Base-by-base conservation (phyloP, 2,797 vertebrate genomes). In the Tympanoctomys barrerae region DNA sequence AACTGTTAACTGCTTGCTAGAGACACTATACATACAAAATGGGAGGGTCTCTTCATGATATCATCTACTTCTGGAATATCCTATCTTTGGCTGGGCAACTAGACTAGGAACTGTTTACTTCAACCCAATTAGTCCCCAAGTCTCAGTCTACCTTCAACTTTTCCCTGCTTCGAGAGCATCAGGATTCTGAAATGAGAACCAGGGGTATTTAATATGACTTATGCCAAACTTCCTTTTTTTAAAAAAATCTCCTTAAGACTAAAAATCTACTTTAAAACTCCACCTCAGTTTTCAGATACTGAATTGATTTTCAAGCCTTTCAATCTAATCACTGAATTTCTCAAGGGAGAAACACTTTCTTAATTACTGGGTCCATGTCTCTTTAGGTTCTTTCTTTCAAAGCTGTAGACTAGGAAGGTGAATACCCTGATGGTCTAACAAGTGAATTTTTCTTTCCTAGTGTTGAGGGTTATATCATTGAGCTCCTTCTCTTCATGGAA, bases 281-380 rank as follows among this genome's bases (percentile, higher is more conserved):
- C 42, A 31, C 39, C 79, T 42, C 79, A 70, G 83, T 70, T 96
- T 96, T 86, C 22, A 39, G 42, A 77, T 61, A 90, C 75, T 57
- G 73, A 68, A 26, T 73, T 62, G 61, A 5, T 22, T 88, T 95
- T 96, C 52, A 94, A 46, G 26, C 3, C 61, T 94, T 93, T 77
- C 22, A 66, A 49, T 33, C 28, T 42, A 24, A 24, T 49, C 26
- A 54, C 62, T 62, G 87, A 73, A 82, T 75, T 52, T 31, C 14
- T 12, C 19, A 5, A 82, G 4, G 24, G 28, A 36, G 14, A 49
- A 28, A n/a, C 39, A 16, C n/a, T 13, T 59, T 87, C 8, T 42
- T 13, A 26, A 26, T 7, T 49, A 36, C 26, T 31, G 31, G 61
- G 31, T 33, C 89, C 12, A 33, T 31, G 68, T 83, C 68, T 86